Percentiles rank a stretch among this genome's conserved stretches.
Conservation (phyloP, 2,797 vertebrate species). For the Hapalemur alaotrensis region DNA sequence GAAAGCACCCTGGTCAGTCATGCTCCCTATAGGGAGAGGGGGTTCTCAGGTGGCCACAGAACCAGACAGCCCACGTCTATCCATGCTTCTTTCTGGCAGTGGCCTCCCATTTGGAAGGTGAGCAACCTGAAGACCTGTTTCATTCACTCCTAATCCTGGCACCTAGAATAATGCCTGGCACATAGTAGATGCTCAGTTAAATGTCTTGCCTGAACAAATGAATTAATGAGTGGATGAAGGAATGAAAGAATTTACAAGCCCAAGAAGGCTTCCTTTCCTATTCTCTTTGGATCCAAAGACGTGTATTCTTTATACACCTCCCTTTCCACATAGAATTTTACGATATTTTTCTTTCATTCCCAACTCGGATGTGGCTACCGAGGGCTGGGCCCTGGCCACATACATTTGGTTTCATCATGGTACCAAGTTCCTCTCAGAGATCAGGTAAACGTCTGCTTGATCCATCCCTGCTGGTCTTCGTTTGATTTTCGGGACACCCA, state of each 20-base stretch:
- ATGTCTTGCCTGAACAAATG: background rate
- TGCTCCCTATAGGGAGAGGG: accelerated
- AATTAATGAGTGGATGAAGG: background rate
- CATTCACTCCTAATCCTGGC: background rate
- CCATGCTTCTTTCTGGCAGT: no score
- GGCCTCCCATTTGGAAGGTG: background rate
- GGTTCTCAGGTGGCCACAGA: accelerated
- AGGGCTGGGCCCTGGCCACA: accelerated
- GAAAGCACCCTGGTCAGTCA: accelerated
- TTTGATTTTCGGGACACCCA: background rate
- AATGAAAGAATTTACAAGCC: no score
- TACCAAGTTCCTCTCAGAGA: accelerated
- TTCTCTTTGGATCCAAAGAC: background rate
- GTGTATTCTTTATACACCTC: background rate
- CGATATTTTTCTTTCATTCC: background rate
- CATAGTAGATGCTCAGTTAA: background rate
- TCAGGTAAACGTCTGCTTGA: accelerated
- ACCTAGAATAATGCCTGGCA: accelerated
- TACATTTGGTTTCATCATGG: accelerated
- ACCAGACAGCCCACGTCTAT: accelerated
- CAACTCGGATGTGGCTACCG: background rate
- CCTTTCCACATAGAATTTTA: background rate
- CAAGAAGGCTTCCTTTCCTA: background rate
- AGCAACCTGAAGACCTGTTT: accelerated
- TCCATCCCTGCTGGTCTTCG: background rate